Base-by-base conservation (phyloP, 2,888 invertebrate species). In the Cerceris ruficornis region DNA sequence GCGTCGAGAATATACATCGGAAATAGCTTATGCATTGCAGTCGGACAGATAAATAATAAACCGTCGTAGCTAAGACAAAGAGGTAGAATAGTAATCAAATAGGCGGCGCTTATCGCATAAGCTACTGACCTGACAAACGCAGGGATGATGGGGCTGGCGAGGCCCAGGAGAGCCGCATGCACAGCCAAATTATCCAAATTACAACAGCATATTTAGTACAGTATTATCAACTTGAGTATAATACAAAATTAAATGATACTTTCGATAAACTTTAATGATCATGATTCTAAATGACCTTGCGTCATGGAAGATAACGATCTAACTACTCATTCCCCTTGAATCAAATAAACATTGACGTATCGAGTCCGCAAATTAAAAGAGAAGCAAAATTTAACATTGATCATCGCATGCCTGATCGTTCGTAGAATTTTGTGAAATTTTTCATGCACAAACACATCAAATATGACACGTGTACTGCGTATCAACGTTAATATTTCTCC, bases 151-250 rank as follows among this genome's bases (percentile, higher is more conserved):
- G 93, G 93, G 92, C 90, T 92, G 92, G 88, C 88, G 87, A 92
- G 93, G 93, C 92, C 93, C 94, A 90, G 93, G 93, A 90, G 93
- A 94, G 93, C 94, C 93, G 93, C 94, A 94, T 94, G 94, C 94
- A 94, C 93, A 93, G 93, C 93, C 93, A 92, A 93, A 92, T 90
- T 89, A 88, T 87, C 68, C 84, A 87, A 88, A 84, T 90, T 88
- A 91, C 86, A 90, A 87, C 85, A 89, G 83, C 78, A 87, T 83
- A 88, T 86, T 87, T 84, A 87, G 81, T 59, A 69, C n/a, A 49
- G 69, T 73, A 39, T 74, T 7, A 46, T 59, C 46, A 42, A 28
- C 28, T 70, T 57, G 57, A 17, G 64, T 59, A 60, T 52, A 52
- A 61, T 49, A 41, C 62, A 58, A 17, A 55, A 50, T n/a, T 61